Percentiles rank a stretch among this genome's conserved stretches.
Conservation (phyloP, 2,888 invertebrate genomes). For the Ornithoptera alexandrae region DNA sequence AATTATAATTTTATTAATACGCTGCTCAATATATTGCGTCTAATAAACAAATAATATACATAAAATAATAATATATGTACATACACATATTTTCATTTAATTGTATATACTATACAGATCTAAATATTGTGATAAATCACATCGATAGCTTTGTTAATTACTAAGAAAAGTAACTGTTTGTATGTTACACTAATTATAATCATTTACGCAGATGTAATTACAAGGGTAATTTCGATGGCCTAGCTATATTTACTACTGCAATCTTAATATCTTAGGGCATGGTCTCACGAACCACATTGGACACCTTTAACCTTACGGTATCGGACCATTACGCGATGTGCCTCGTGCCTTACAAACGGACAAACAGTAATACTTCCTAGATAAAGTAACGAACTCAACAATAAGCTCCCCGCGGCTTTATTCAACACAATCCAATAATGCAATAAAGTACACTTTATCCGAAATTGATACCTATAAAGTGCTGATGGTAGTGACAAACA, state of each 20-base stretch:
- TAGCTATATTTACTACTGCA: background rate
- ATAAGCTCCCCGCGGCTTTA: slow-evolving; percentile 51
- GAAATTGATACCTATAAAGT: slow-evolving; percentile 24
- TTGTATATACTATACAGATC: no score
- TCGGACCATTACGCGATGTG: slow-evolving; percentile 24
- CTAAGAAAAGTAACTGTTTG: no score
- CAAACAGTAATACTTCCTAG: slow-evolving; percentile 46
- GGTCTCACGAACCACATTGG: slow-evolving; percentile 13
- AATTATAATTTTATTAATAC: no score
- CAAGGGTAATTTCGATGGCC: no score
- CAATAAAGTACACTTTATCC: slow-evolving; percentile 22
- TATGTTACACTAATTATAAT: no score
- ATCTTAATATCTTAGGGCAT: slow-evolving; percentile 10
- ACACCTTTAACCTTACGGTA: slow-evolving; percentile 25
- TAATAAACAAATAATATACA: no score
- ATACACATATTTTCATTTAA: no score
- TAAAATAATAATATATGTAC: no score
- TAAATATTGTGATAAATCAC: no score
- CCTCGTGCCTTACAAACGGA: slow-evolving; percentile 39
- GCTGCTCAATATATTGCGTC: no score
- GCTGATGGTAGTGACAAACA: slow-evolving; percentile 2
- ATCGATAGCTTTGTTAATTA: no score
- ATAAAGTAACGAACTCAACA: slow-evolving; percentile 41
- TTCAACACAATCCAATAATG: slow-evolving; percentile 48
- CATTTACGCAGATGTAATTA: no score